These are phyloP conservation scores for Bicyclus anynana DNA, from an alignment of 1,140 invertebrate genomes.

Conservation along the genomic window DNA sequence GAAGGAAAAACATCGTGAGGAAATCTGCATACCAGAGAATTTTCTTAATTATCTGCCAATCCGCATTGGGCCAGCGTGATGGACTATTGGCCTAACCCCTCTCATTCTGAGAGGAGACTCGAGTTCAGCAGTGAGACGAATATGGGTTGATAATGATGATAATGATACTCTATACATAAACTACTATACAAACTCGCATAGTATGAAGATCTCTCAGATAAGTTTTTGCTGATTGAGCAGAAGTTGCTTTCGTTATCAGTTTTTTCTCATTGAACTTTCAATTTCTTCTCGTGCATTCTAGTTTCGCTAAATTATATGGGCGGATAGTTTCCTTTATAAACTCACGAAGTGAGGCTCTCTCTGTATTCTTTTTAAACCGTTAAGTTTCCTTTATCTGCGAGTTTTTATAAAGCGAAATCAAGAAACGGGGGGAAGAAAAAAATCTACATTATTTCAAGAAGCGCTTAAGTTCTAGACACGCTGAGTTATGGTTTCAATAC, in stretches of 20 bases:
- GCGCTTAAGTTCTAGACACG: conserved; percentile 25
- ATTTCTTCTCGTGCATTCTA: conserved; percentile 22
- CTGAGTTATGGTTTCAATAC: conserved; percentile 21
- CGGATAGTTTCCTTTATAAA: conserved; percentile 26
- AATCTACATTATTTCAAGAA: conserved; percentile 26
- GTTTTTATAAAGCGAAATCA: conserved; percentile 24
- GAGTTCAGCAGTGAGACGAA: too few species aligned
- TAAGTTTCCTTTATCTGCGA: conserved; percentile 28
- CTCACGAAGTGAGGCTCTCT: conserved; percentile 17
- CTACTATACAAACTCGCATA: too few species aligned
- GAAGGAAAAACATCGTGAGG: too few species aligned
- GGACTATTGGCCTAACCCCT: too few species aligned
- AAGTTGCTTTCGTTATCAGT: conserved; percentile 24
- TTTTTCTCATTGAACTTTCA: conserved; percentile 30
- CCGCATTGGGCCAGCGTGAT: too few species aligned
- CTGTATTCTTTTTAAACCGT: conserved; percentile 29
- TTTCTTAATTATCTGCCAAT: too few species aligned
- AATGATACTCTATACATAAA: too few species aligned
- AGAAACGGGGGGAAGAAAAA: conserved; percentile 11
- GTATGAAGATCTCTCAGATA: not conserved
- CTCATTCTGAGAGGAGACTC: too few species aligned
- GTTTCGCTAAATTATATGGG: conserved; percentile 25
- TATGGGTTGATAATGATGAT: too few species aligned
- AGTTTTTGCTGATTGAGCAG: not conserved
- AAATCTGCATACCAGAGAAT: too few species aligned